phyloP scores from a whole-genome alignment of 2,888 invertebrate genomes.

The Xanthorhoe spadicearia region DNA sequence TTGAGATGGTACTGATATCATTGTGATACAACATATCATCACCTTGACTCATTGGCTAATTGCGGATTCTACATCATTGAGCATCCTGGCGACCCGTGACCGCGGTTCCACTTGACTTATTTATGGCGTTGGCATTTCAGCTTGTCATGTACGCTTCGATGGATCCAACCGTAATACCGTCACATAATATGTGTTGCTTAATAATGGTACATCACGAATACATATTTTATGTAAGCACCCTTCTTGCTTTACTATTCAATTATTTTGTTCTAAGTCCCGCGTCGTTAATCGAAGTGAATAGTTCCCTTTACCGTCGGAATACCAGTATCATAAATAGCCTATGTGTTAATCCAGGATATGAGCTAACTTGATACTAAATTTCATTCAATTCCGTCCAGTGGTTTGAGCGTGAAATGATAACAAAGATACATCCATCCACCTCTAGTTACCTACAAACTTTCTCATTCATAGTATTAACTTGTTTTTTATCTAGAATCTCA shows the following conservation, averaged over 20 bases:
- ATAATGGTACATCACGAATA: not conserved
- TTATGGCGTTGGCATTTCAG: slow-evolving; percentile 18
- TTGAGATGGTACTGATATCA: slow-evolving; percentile 43
- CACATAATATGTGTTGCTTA: not conserved
- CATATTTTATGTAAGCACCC: not conserved
- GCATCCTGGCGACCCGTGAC: slow-evolving; percentile 25
- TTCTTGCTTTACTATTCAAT: not conserved
- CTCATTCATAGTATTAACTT: too few species aligned
- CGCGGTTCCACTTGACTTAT: slow-evolving; percentile 19
- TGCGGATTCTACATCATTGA: slow-evolving; percentile 34
- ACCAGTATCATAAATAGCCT: too few species aligned
- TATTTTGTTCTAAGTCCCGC: too few species aligned
- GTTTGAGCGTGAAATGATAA: too few species aligned
- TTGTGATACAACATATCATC: slow-evolving; percentile 37
- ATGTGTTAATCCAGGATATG: too few species aligned
- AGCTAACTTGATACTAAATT: too few species aligned
- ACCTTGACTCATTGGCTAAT: slow-evolving; percentile 35
- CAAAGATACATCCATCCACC: too few species aligned
- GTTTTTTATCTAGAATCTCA: not conserved
- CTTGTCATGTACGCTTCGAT: slow-evolving; percentile 4
- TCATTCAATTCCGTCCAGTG: too few species aligned
- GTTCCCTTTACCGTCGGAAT: too few species aligned
- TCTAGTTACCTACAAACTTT: too few species aligned
- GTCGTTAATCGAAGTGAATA: too few species aligned
- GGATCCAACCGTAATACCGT: not conserved